Evolutionary conservation across 1,140 invertebrate species (phyloP).

Genomic region (Drosophila nasuta): DNA sequence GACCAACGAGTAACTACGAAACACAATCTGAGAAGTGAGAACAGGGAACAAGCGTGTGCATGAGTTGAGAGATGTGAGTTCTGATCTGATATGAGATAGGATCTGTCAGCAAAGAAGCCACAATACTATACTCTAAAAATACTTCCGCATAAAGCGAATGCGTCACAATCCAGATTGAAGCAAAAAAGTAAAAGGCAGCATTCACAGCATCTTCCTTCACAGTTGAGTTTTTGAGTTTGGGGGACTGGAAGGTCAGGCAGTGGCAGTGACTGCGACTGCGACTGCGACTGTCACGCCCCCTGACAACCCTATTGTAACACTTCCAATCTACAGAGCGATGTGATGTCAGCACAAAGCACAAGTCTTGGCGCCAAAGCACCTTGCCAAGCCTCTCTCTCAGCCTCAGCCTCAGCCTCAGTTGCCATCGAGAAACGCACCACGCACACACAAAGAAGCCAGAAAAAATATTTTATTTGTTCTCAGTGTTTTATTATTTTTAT

Average conservation of each 20-base stretch:
- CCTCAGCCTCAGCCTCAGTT: slow-evolving; percentile 40
- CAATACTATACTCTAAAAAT: not conserved
- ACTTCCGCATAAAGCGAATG: slow-evolving; percentile 28
- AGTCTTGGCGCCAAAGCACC: slow-evolving; percentile 51
- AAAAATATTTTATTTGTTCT: slow-evolving; percentile 55
- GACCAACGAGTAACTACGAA: not conserved
- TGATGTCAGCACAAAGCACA: not conserved
- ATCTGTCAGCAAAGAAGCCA: slow-evolving; percentile 31
- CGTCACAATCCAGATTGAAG: slow-evolving; percentile 23
- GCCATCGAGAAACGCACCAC: slow-evolving; percentile 21
- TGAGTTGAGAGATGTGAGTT: slow-evolving; percentile 3
- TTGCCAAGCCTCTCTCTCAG: slow-evolving; percentile 28
- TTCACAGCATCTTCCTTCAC: not conserved
- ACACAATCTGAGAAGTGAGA: not conserved
- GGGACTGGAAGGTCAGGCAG: slow-evolving; percentile 32
- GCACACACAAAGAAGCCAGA: slow-evolving; percentile 38
- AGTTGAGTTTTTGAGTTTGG: not conserved
- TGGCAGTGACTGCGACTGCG: too few relatives aligned
- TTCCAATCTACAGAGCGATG: slow-evolving; percentile 33
- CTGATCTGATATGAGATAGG: slow-evolving; percentile 29
- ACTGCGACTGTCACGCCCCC: slow-evolving; percentile 13
- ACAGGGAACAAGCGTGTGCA: not conserved
- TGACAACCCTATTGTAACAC: slow-evolving; percentile 43
- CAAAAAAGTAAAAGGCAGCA: slow-evolving; percentile 39
- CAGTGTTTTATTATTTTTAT: slow-evolving; percentile 45